Evolutionary conservation across 2,797 vertebrate genomes (phyloP).

Genomic region (Rhinoraja longicauda): DNA sequence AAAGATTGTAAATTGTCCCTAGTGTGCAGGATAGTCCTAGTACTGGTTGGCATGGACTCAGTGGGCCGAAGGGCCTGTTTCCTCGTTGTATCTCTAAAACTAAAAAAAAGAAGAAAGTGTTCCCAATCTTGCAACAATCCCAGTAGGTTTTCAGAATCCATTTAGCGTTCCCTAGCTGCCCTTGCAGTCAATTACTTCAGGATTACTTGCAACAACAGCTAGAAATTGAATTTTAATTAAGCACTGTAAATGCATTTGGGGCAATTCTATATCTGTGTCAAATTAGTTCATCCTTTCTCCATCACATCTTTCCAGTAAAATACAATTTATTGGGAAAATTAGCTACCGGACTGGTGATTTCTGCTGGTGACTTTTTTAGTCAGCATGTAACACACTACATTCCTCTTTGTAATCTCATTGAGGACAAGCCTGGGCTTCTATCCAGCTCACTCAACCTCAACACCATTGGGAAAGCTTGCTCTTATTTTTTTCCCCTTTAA

Average conservation of each 20-base stretch:
- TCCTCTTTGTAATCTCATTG: neutral
- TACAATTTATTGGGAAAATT: neutral
- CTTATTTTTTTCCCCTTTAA: neutral
- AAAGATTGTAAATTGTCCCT: no score
- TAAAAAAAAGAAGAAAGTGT: neutral
- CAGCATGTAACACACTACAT: neutral
- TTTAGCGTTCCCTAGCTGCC: neutral
- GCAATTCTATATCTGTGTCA: neutral
- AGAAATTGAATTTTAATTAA: neutral
- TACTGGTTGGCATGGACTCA: no score
- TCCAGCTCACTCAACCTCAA: neutral
- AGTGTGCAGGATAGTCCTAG: no score
- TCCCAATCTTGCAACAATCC: neutral
- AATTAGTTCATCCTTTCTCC: neutral
- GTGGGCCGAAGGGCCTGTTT: no score
- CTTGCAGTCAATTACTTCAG: neutral
- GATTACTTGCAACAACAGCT: neutral
- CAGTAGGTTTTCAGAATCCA: neutral
- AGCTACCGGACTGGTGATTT: neutral
- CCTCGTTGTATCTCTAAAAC: no score
- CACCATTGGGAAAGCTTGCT: neutral
- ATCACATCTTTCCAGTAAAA: neutral
- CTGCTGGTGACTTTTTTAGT: neutral
- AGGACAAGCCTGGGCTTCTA: neutral
- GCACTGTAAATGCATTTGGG: neutral